phyloP scores from a whole-genome alignment of 2,888 invertebrate species.

The Anagyrus pseudococci region DNA sequence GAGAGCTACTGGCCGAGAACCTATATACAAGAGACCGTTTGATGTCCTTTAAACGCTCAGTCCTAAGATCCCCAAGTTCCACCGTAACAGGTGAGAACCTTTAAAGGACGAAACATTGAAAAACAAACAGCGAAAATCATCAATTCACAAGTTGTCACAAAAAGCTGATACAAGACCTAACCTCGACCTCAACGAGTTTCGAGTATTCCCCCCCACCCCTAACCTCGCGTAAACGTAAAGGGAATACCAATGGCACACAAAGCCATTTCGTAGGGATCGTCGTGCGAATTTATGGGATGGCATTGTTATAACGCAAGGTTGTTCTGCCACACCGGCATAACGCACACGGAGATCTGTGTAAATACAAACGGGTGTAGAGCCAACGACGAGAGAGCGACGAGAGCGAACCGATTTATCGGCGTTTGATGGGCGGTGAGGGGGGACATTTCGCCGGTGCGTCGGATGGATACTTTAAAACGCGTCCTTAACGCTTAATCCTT shows the following conservation, averaged over 20 bases:
- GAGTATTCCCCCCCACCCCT: too few relatives aligned
- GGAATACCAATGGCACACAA: conserved; percentile 25
- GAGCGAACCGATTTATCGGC: conserved; percentile 21
- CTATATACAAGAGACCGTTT: too few relatives aligned
- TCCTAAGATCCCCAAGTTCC: too few relatives aligned
- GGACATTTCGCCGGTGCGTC: conserved; percentile 22
- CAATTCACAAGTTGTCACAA: too few relatives aligned
- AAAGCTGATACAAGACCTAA: too few relatives aligned
- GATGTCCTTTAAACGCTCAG: too few relatives aligned
- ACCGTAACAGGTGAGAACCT: too few relatives aligned
- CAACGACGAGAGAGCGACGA: not conserved
- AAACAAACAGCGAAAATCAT: too few relatives aligned
- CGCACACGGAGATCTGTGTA: not conserved
- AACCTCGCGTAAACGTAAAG: not conserved
- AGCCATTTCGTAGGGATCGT: conserved; percentile 19
- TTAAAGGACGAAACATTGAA: too few relatives aligned
- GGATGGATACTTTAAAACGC: conserved; percentile 23
- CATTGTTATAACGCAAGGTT: conserved; percentile 32
- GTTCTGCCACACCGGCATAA: not conserved
- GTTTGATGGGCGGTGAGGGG: too few relatives aligned
- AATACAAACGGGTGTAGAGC: not conserved
- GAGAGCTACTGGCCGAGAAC: too few relatives aligned
- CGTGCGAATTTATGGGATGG: conserved; percentile 30
- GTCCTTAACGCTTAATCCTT: conserved; percentile 8
- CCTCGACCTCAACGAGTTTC: not conserved